A percentile compares a stretch with the other conserved stretches of the same genome.
These are phyloP conservation scores for Seriola quinqueradiata DNA, from an alignment of 2,113 vertebrate species.

Conservation along the genomic window DNA sequence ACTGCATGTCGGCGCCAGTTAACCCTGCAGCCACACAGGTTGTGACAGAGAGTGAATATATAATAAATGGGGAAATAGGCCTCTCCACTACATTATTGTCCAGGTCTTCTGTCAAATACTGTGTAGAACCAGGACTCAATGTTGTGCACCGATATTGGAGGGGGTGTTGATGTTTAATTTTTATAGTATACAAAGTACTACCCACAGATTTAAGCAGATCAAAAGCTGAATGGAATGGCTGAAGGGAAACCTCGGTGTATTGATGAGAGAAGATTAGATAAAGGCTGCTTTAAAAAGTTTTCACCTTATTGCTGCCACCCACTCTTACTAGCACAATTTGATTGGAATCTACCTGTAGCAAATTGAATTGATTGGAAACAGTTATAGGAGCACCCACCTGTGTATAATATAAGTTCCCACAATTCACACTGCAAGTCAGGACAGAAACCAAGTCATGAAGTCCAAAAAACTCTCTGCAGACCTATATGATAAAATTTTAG, in stretches of 20 bases:
- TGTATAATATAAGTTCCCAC: too few species aligned
- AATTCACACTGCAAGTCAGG: too few species aligned
- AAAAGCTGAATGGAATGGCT: neutral
- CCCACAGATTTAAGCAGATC: neutral
- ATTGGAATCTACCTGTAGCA: neutral
- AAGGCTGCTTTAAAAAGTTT: neutral
- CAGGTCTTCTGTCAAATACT: slow-evolving; percentile 29
- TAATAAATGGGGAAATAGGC: slow-evolving; percentile 38
- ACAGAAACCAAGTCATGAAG: too few species aligned
- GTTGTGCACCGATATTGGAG: neutral
- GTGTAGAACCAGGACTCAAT: neutral
- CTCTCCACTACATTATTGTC: slow-evolving; percentile 24
- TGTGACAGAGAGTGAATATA: slow-evolving; percentile 50
- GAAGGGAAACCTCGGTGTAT: neutral
- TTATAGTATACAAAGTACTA: neutral
- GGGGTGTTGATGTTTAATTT: slow-evolving; percentile 1
- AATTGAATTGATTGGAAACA: neutral
- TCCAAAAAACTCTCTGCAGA: too few species aligned
- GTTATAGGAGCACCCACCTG: neutral
- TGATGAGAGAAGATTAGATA: neutral
- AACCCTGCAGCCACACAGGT: slow-evolving; percentile 51
- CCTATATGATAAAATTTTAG: too few species aligned
- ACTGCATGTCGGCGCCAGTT: slow-evolving; percentile 42
- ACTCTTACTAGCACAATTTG: neutral
- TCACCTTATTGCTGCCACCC: neutral